phyloP scores from a whole-genome alignment of 2,888 invertebrate genomes.

The Erebia palarica region DNA sequence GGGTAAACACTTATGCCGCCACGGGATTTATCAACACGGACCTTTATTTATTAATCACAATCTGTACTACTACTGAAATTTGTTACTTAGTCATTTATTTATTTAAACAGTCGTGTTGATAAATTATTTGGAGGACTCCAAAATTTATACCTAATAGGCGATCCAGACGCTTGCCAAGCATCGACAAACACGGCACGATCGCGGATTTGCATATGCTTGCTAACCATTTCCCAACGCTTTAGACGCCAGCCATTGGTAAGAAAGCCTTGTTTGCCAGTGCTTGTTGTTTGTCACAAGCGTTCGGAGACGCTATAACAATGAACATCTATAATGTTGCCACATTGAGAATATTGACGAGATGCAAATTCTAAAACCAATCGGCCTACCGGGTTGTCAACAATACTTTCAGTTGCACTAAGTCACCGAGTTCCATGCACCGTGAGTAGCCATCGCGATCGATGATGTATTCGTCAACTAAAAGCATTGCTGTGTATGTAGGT shows the following conservation, averaged over 20 bases:
- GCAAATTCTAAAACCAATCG: constrained; percentile 33
- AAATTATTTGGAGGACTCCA: constrained; percentile 28
- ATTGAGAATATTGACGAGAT: constrained; percentile 33
- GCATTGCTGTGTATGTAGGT: constrained; percentile 37
- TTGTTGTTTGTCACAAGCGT: no score
- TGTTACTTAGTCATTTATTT: background rate
- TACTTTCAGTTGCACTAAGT: constrained; percentile 41
- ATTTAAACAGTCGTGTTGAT: constrained; percentile 27
- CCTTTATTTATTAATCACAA: background rate
- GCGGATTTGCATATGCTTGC: no score
- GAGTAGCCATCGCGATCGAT: constrained; percentile 21
- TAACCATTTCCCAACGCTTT: no score
- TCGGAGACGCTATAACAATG: constrained; percentile 14
- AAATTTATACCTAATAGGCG: constrained; percentile 12
- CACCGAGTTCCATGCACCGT: constrained; percentile 36
- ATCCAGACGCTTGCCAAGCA: no score
- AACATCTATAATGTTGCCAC: constrained; percentile 39
- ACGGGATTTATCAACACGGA: constrained; percentile 31
- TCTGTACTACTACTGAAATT: background rate
- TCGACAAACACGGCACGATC: no score
- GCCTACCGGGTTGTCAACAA: constrained; percentile 34
- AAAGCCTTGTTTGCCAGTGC: no score
- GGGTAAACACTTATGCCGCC: background rate
- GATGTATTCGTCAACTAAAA: constrained; percentile 37
- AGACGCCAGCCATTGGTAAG: no score